Evolutionary conservation across 2,888 invertebrate genomes (phyloP), one percentile per base, ranked within the genome.

Genomic region (Sisyra nigra): DNA sequence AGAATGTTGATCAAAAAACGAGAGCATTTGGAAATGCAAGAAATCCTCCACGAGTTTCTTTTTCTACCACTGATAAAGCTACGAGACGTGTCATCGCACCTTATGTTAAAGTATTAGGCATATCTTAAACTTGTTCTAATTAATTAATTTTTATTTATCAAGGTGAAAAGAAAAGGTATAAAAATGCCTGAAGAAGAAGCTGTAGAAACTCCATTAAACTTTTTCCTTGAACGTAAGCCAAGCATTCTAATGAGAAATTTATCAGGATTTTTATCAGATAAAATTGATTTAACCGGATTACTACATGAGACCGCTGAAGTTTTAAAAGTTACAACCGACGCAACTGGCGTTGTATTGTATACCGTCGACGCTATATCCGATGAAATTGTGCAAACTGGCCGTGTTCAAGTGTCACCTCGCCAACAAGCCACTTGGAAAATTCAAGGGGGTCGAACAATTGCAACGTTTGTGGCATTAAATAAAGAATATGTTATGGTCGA

Each of bases 41-140:
- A 35, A n/a, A 35, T 14, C 15, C 19, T 9, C 17, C 17, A 10
- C 14, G 17, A 10, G 19, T 37, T 2, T 57, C 66, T 0, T 63
- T 67, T 0, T 66, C 67, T 3, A 66, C 61, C 44, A 54, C 68
- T 10, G 71, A 71, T 50, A 68, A 66, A 50, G 68, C 70, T 0
- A 71, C 72, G 0, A 59, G 68, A 41, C 58, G 73, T n/a, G 71
- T 73, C 0, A 69, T 74, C 41, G 73, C 73, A 0, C 74, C 74
- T 0, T 74, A 71, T 50, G 70, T 63, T 9, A 57, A 55, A 49
- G 35, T 34, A 41, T 24, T 24, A 24, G 24, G 24, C 24, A 24
- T n/a, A n/a, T n/a, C n/a, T n/a, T n/a, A n/a, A n/a, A n/a, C n/a
- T n/a, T n/a, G n/a, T n/a, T n/a, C n/a, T n/a, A 13, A 6, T 13